Percentiles rank a stretch among this genome's conserved stretches.
phyloP scores from a whole-genome alignment of 2,113 vertebrate genomes.

The Nycticorax nycticorax region DNA sequence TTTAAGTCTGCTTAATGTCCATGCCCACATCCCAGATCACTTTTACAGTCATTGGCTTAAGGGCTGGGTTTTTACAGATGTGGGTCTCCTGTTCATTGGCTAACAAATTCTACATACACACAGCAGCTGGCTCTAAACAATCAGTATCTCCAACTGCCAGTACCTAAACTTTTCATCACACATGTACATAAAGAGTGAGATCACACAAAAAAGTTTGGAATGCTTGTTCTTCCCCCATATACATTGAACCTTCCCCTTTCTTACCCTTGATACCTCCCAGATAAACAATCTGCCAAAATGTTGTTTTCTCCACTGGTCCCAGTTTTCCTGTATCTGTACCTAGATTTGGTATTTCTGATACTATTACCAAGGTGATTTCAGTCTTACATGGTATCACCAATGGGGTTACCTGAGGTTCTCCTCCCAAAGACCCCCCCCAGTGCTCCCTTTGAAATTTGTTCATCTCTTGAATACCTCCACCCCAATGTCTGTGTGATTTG shows the following conservation, averaged over 20 bases:
- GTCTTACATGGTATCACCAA: not conserved
- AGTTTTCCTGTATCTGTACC: not conserved
- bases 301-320: not conserved
- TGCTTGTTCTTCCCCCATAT: not conserved
- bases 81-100: not conserved
- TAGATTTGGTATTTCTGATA: not conserved
- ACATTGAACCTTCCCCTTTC: not conserved
- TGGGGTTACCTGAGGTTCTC: not conserved
- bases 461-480: not conserved
- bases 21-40: not conserved
- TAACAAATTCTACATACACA: not conserved
- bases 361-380: not conserved
- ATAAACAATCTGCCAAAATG: not conserved
- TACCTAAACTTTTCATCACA: not conserved
- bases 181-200: not conserved
- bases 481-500: not conserved
- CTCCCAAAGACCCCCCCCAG: accelerated
- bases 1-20: not conserved
- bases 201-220: not conserved
- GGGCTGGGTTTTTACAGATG: not conserved
- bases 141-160: not conserved
- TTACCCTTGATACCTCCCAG: not conserved
- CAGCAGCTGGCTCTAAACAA: not conserved
- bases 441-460: not conserved
- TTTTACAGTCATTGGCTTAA: not conserved